Evolutionary conservation across 2,113 vertebrate species (phyloP), one percentile per base, ranked within the genome.

Genomic region (Aspiorhynchus laticeps): DNA sequence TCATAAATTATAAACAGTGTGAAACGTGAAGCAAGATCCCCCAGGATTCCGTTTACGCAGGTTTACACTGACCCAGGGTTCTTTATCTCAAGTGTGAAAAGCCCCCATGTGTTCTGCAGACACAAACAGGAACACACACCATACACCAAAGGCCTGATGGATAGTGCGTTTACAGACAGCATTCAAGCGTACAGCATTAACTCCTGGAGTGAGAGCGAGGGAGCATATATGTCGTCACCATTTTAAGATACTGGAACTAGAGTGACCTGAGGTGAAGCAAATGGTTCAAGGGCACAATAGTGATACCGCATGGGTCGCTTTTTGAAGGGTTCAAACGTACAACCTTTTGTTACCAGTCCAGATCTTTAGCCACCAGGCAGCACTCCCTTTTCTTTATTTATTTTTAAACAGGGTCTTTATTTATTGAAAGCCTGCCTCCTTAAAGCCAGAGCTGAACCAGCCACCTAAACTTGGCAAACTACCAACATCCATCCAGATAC

Each of bases 151-250:
- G 53, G 26, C 48, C 84, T 95, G 93, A 94, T 94, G 91, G 93
- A 95, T 94, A 89, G 88, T 88, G 88, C 93, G 94, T 95, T 95
- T 95, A 91, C 90, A 89, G 93, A 93, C 88, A 85, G 17, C 19
- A 38, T 24, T 73, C 69, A 73, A 24, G 33, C 80, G 88, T 92
- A 93, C 90, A 91, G 92, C 91, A 94, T 94, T 95, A 94, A 94
- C 94, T 95, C 92, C 91, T 90, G 38, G 76, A 85, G 53, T 89
- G 83, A 84, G 87, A 86, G 48, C 77, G 86, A 86, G 65, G 28
- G 80, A 85, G 89, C 84, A 82, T 91, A 88, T 93, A 89, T 90
- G 41, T 43, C 12, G 0, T 75, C 73, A n/a, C 24, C 38, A 75
- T 75, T 75, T 43, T 46, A 46, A 75, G 73, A 26, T 43, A 74